Conservation (phyloP, 2,888 invertebrate species). For the Pomacea canaliculata region DNA sequence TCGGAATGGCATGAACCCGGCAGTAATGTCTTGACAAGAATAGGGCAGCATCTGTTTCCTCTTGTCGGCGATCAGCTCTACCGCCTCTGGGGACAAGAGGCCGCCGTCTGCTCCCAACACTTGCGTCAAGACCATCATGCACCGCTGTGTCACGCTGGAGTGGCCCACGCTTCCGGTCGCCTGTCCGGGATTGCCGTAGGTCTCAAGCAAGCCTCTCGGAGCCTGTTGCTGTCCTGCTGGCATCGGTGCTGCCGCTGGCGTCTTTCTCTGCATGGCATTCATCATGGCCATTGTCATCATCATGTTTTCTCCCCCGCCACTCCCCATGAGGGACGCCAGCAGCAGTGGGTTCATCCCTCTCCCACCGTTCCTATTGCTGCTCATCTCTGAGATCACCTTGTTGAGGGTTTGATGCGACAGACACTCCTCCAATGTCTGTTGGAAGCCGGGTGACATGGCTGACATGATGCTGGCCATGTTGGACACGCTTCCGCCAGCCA, state of each 20-base stretch:
- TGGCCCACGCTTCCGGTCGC: background rate
- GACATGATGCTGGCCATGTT: background rate
- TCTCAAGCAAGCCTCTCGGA: background rate
- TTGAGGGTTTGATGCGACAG: constrained; percentile 2
- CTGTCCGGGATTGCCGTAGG: background rate
- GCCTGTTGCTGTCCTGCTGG: background rate
- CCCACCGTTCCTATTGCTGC: background rate
- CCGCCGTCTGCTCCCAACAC: constrained; percentile 11
- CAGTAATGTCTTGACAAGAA: constrained; percentile 9
- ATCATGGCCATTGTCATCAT: constrained; percentile 18
- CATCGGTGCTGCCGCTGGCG: too few relatives aligned
- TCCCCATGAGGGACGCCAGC: constrained; percentile 19
- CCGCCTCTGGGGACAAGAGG: constrained; percentile 10
- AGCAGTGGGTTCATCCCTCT: constrained; percentile 5
- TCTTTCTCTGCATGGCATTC: constrained; percentile 8
- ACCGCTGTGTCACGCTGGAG: background rate
- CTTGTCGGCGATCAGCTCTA: constrained; percentile 12
- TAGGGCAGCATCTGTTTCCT: constrained; percentile 21
- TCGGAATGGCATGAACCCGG: constrained; percentile 10
- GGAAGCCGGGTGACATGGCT: constrained; percentile 7
- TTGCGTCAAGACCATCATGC: constrained; percentile 8
- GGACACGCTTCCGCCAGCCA: background rate
- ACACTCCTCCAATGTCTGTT: constrained; percentile 3
- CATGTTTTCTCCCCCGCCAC: constrained; percentile 8
- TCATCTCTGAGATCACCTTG: background rate